Conservation (phyloP, 2,113 vertebrate genomes). For the Eptatretus burgeri region DNA sequence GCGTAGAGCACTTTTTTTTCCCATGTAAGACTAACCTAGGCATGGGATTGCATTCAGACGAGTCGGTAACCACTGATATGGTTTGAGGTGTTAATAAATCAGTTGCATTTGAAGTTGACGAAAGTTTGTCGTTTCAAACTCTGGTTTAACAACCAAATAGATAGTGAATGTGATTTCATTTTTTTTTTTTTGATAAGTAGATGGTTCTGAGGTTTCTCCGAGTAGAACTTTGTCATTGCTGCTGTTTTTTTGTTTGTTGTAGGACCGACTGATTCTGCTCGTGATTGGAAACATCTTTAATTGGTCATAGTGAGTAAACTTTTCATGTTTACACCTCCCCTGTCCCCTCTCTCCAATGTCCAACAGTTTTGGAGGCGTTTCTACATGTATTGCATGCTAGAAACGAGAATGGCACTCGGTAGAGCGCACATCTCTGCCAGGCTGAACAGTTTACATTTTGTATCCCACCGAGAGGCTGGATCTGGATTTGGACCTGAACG, state of each 20-base stretch:
- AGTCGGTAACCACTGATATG: not conserved
- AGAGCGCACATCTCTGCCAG: no score
- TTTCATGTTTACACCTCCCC: not conserved
- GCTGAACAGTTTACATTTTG: no score
- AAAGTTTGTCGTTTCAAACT: not conserved
- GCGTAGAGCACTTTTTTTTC: no score
- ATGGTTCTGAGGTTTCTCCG: not conserved
- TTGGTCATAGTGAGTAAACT: conserved; percentile 73
- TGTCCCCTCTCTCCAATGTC: not conserved
- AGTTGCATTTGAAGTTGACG: not conserved
- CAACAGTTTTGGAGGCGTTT: no score
- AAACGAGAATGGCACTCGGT: no score
- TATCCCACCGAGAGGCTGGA: no score
- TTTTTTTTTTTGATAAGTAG: not conserved
- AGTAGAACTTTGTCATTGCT: not conserved
- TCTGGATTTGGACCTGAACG: no score
- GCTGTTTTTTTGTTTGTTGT: conserved; percentile 8
- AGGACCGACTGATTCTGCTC: conserved; percentile 88
- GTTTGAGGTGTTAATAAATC: not conserved
- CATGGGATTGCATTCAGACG: not conserved
- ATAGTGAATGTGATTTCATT: not conserved
- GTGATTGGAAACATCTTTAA: conserved; percentile 90
- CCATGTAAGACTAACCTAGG: not conserved
- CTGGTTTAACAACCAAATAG: not conserved
- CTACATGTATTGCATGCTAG: no score